These are phyloP conservation scores for Helostoma temminkii DNA, from an alignment of 2,797 vertebrate genomes.

Conservation along the genomic window DNA sequence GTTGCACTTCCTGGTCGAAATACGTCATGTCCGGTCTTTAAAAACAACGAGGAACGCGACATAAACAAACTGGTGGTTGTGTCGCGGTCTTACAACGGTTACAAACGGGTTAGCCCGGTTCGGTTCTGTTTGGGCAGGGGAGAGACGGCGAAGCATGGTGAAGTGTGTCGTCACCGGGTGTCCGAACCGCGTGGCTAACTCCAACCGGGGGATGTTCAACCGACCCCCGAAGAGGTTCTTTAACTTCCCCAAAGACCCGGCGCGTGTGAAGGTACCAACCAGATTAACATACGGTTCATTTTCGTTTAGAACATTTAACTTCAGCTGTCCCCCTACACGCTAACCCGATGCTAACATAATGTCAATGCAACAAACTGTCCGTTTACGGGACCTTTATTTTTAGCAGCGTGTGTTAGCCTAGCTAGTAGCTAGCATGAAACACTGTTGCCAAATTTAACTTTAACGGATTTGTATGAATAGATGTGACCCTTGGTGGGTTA, in stretches of 20 bases:
- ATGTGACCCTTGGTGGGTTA: too few species aligned
- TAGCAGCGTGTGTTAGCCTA: too few species aligned
- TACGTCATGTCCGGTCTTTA: slow-evolving; percentile 26
- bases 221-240: slow-evolving; percentile 80
- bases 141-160: slow-evolving; percentile 64
- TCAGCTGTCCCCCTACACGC: too few species aligned
- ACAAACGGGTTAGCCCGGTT: rapidly evolving
- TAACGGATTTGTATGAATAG: too few species aligned
- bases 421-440: too few species aligned
- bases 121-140: neutral
- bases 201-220: slow-evolving; percentile 31
- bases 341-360: too few species aligned
- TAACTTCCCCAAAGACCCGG: slow-evolving; percentile 77
- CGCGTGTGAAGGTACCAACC: slow-evolving; percentile 73
- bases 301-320: too few species aligned
- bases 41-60: neutral
- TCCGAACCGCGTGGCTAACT: slow-evolving; percentile 61
- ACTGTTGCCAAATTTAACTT: too few species aligned
- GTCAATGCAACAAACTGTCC: too few species aligned
- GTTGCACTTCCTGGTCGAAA: slow-evolving; percentile 48
- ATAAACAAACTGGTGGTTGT: slow-evolving; percentile 39
- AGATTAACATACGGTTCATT: too few species aligned
- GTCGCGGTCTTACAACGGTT: neutral
- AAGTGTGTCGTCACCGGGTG: slow-evolving; percentile 83
- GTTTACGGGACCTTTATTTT: too few species aligned